Evolutionary conservation across 2,113 vertebrate genomes (phyloP), one percentile per base, ranked within the genome.

Genomic region (Zosterops japonicus): DNA sequence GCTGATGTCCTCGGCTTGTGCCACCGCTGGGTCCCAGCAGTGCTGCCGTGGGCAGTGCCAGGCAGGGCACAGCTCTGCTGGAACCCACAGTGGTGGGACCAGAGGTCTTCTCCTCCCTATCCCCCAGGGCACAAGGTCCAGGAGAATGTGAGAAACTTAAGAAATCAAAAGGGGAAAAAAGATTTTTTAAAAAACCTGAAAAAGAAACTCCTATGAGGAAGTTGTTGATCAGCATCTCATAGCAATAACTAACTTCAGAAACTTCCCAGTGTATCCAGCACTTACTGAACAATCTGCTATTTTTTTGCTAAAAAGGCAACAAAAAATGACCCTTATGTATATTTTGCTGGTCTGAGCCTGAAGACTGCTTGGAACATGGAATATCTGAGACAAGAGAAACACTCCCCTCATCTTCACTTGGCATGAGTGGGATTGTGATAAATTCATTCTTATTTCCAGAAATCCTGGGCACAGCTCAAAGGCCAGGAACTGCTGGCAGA

Each of bases 351-450:
- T 24, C 76, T 56, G 36, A 78, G 72, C 27, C 70, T 2, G 3
- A 49, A 60, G 44, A 80, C 28, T 18, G 25, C 65, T 41, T 44
- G 16, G 41, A 69, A 91, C 36, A 36, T 9, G 36, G 63, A 84
- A 3, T 14, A 63, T 44, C 49, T 35, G 42, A 81, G 64, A 53
- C 1, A 4, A 18, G 6, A 20, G 17, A 77, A 74, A 56, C 2
- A 1, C 25, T 67, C 39, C 72, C 28, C 71, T 46, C 50, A 46
- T 19, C 46, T 53, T 50, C 8, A 1, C 69, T 82, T 28, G 72
- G 13, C 0, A 0, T 4, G 9, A 80, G 61, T 1, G 1, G 23
- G 29, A 84, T 0, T 47, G 28, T 12, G 63, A 71, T 8, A 5
- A 4, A 57, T 29, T 36, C 4, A 2, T 36, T 61, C 35, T 8